Conservation (phyloP, 2,113 vertebrate species). For the Ailurus styani region DNA sequence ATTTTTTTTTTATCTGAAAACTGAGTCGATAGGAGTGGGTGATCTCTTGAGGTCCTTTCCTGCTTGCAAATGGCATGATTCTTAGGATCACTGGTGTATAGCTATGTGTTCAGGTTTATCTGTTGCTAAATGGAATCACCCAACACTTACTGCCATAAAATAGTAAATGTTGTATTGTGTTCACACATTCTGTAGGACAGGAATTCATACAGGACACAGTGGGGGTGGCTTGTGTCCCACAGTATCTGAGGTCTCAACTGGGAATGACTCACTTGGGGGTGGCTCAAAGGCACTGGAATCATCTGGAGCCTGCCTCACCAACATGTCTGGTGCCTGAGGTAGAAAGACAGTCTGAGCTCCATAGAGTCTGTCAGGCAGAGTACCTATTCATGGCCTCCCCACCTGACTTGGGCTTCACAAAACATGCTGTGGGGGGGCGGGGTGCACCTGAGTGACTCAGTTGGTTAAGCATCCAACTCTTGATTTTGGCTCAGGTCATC, state of each 20-base stretch:
- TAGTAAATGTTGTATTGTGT: neutral
- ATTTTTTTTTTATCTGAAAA: slow-evolving; percentile 3
- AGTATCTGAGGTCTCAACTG: neutral
- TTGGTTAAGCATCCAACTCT: neutral
- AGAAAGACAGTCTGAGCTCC: neutral
- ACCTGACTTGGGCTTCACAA: neutral
- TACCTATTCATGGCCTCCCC: neutral
- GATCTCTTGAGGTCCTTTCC: neutral
- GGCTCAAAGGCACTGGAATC: neutral
- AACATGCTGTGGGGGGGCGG: neutral
- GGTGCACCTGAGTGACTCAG: neutral
- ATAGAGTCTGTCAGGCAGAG: neutral
- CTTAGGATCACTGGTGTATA: neutral
- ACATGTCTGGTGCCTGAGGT: neutral
- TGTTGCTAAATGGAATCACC: neutral
- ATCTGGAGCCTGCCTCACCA: neutral
- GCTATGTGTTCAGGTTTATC: neutral
- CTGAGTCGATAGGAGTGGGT: neutral
- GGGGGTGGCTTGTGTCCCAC: neutral
- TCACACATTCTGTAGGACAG: neutral
- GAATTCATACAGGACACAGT: neutral
- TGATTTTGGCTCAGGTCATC: neutral
- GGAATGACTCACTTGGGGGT: neutral
- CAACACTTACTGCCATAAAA: neutral
- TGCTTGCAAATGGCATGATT: neutral